Percentiles rank a stretch among this genome's conserved stretches.
These are phyloP conservation scores for Ormyrus pomaceus DNA, from an alignment of 2,888 invertebrate species.

Conservation along the genomic window DNA sequence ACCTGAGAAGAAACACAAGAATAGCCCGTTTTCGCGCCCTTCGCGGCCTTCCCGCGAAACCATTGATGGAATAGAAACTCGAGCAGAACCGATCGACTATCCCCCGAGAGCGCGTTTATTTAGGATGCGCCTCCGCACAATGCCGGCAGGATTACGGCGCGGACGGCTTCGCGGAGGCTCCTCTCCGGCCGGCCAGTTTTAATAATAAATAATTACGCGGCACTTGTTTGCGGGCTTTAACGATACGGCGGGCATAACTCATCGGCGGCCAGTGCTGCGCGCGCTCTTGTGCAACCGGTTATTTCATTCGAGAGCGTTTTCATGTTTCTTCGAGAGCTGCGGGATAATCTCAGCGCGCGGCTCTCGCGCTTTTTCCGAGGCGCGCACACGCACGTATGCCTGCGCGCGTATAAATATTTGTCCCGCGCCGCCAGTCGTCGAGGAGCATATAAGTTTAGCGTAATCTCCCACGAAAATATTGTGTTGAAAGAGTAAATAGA, in stretches of 20 bases:
- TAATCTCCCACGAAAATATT: neutral
- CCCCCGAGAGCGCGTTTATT: conserved; percentile 11
- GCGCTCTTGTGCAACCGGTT: neutral
- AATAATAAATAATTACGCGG: conserved; percentile 26
- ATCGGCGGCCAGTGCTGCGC: neutral
- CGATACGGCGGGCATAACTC: neutral
- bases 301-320: neutral
- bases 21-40: conserved; percentile 17
- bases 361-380: no score
- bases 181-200: neutral
- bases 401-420: neutral
- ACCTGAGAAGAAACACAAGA: neutral
- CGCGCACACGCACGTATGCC: neutral
- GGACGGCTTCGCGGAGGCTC: no score
- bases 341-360: no score
- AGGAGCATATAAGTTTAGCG: no score
- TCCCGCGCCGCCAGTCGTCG: no score
- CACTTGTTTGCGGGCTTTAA: conserved; percentile 17
- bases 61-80: conserved; percentile 4
- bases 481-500: neutral
- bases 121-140: conserved; percentile 23
- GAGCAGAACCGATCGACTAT: neutral
- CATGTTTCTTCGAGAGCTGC: neutral
- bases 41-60: neutral
- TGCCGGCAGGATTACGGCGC: conserved; percentile 12